phyloP scores from a whole-genome alignment of 2,797 vertebrate species.

The Chromobotia macracanthus region DNA sequence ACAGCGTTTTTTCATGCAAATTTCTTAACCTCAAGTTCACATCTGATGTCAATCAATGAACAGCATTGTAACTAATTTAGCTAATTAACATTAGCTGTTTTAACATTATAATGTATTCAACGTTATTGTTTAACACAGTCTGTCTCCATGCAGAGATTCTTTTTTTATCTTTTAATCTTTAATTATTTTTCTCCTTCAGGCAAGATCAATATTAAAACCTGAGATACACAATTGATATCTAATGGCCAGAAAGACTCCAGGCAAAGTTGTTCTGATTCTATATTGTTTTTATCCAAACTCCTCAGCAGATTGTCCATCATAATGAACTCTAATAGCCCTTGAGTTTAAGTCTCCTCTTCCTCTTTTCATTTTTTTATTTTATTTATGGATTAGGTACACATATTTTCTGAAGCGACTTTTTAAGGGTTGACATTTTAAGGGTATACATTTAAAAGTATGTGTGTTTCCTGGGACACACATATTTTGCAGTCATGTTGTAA shows the following conservation, averaged over 20 bases:
- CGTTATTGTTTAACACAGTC: slow-evolving; percentile 14
- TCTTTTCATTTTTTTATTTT: too few species aligned
- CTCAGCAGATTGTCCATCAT: too few species aligned
- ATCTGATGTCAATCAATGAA: slow-evolving; percentile 67
- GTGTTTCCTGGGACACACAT: too few species aligned
- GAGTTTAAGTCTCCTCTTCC: too few species aligned
- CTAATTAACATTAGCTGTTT: slow-evolving; percentile 47
- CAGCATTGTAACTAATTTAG: slow-evolving; percentile 54
- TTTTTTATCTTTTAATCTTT: slow-evolving; percentile 31
- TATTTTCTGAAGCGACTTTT: too few species aligned
- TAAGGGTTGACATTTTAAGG: too few species aligned
- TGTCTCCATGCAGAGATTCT: background rate
- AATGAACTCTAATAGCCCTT: too few species aligned
- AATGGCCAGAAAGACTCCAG: background rate
- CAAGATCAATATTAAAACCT: slow-evolving; percentile 10
- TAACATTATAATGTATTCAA: slow-evolving; percentile 20
- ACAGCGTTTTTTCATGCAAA: slow-evolving; percentile 62
- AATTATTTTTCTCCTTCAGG: slow-evolving; percentile 34
- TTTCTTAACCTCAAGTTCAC: slow-evolving; percentile 64
- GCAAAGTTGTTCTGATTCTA: background rate
- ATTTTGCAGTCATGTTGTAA: too few species aligned
- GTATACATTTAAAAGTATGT: too few species aligned
- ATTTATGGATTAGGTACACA: too few species aligned
- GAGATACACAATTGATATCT: background rate
- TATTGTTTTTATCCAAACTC: background rate